Evolutionary conservation across 2,797 vertebrate species (phyloP), one percentile per base, ranked within the genome.

Genomic region (Lacerta viridis): DNA sequence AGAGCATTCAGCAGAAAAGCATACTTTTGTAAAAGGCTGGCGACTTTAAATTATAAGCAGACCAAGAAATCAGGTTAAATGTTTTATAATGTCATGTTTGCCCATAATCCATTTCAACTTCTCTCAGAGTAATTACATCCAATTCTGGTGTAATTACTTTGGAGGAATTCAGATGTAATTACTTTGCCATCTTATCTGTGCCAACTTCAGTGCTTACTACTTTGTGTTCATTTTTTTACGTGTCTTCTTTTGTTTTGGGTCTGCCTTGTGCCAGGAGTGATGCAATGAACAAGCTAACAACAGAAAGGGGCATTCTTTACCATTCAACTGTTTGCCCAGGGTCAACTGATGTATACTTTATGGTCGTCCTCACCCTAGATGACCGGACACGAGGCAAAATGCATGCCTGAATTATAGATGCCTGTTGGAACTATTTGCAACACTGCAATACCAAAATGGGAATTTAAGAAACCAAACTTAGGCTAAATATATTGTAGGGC

Each of bases 71-170:
- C 39, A n/a, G 61, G 84, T 66, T 69, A 46, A 86, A 25, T 69
- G 46, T 69, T 79, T 79, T 25, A 23, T 69, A 68, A 86, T n/a
- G 41, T 79, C 43, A 46, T 36, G 41, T 78, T 77, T 85, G 59
- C 55, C 10, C 29, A 50, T 46, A 86, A 68, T 66, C 29, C 61
- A 39, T 72, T 46, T n/a, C 36, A 78, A 86, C n/a, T 13, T 68
- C 11, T 64, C 61, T 66, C 41, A 69, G 10, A 43, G n/a, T 50
- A 79, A 86, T 69, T 79, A 79, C 43, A 86, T 76, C 66, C 55
- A 64, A 76, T 76, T 76, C 72, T 75, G 64, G 36, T 78, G 41
- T 69, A 86, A 86, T 39, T 50, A 46, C 61, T 69, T 33, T 43
- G 25, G 75, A 9, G 76, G 8, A 50, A 50, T 79, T 50, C 75